Percentiles rank a stretch among this genome's conserved stretches.
phyloP scores from a whole-genome alignment of 2,888 invertebrate genomes.

The Drosophila diplacantha region DNA sequence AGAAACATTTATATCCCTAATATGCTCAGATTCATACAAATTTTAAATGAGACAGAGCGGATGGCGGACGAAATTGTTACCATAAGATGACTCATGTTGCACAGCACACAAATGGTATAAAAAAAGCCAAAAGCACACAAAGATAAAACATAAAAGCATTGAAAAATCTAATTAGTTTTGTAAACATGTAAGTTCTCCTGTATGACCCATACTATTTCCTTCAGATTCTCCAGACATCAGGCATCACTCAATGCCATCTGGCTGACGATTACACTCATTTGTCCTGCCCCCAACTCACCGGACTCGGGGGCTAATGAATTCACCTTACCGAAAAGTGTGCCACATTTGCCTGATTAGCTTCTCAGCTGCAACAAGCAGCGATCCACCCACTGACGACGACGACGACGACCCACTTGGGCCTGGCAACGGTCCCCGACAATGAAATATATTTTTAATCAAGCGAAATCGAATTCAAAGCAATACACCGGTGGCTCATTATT shows the following conservation, averaged over 20 bases:
- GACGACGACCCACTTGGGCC: constrained; percentile 33
- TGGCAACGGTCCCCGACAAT: constrained; percentile 49
- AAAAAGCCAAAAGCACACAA: too few relatives aligned
- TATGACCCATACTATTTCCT: background rate
- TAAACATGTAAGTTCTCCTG: background rate
- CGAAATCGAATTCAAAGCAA: constrained; percentile 71
- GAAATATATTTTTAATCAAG: constrained; percentile 73
- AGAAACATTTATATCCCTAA: too few relatives aligned
- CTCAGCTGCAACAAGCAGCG: constrained; percentile 49
- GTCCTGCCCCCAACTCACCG: constrained; percentile 13
- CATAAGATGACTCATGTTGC: too few relatives aligned
- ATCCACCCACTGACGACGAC: constrained; percentile 22
- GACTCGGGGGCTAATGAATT: constrained; percentile 45
- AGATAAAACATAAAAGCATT: background rate
- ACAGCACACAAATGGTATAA: too few relatives aligned
- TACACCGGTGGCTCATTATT: constrained; percentile 72
- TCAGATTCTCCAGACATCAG: background rate
- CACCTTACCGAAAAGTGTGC: constrained; percentile 39
- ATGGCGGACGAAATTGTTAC: too few relatives aligned
- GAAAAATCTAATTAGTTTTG: background rate
- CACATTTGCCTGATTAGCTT: constrained; percentile 67
- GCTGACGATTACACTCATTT: constrained; percentile 24
- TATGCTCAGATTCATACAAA: background rate
- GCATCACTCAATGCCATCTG: constrained; percentile 34
- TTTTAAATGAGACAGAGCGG: background rate